Evolutionary conservation across 2,113 vertebrate genomes (phyloP).

Genomic region (Plestiodon gilberti): DNA sequence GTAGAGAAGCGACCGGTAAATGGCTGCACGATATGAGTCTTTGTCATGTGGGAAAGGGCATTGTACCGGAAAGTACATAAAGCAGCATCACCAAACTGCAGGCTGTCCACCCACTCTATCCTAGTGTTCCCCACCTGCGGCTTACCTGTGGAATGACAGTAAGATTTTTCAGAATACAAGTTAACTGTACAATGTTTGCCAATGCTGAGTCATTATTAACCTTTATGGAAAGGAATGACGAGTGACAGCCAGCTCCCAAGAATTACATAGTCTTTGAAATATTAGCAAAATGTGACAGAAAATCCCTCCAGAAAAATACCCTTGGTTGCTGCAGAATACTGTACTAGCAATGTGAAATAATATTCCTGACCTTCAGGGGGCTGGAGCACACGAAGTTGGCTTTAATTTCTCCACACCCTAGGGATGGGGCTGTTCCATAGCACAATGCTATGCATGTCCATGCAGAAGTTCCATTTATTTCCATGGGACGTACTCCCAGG

Average conservation of each 20-base stretch:
- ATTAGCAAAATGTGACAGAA: neutral
- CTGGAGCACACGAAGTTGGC: neutral
- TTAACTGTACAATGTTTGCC: neutral
- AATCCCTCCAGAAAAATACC: neutral
- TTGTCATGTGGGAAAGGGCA: neutral
- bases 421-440: neutral
- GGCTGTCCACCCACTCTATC: neutral
- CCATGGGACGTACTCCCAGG: no score
- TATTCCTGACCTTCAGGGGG: neutral
- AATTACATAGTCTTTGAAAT: neutral
- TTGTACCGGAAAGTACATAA: neutral
- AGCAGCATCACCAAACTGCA: neutral
- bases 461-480: neutral
- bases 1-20: neutral
- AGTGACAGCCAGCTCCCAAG: neutral
- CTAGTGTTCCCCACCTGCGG: neutral
- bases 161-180: neutral
- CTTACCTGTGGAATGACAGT: neutral
- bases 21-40: neutral
- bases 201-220: neutral
- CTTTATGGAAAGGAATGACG: neutral
- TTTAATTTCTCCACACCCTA: neutral
- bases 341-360: neutral
- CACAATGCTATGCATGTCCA: neutral
- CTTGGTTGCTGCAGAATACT: neutral